Evolutionary conservation across 2,888 invertebrate genomes (phyloP), one percentile per base, ranked within the genome.

Genomic region (Polydesmus complanatus): DNA sequence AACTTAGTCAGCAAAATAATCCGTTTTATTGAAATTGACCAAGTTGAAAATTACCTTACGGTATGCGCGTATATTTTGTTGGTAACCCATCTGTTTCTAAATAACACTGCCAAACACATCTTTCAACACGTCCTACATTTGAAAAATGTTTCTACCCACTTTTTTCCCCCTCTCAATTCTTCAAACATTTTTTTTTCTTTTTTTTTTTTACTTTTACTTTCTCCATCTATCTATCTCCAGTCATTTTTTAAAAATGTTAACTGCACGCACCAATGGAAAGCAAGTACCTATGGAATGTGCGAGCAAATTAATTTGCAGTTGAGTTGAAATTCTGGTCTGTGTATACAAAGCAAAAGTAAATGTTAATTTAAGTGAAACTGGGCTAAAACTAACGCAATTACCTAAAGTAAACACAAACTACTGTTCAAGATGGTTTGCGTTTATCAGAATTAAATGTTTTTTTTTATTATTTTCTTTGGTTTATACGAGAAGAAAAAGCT

Each of bases 91-190:
- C 37, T 37, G 37, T 37, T 37, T 37, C 37, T 37, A 37, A 37
- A 37, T 37, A 37, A 37, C 37, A 8, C 37, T 56, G 56, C 48
- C 56, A 56, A 48, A 48, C 23, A 22, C 22, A 22, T 56, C 56
- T 56, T 19, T 56, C 56, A 56, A 8, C 56, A 56, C 56, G 56
- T 48, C 56, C 56, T 56, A 56, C 56, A 48, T 56, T 22, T 56
- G 37, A 47, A 56, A 48, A 56, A 56, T 47, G 37, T 21, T n/a
- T 37, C 11, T 27, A 27, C 56, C 5, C 8, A 8, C 51, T 14
- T 19, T 56, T 14, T 14, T 22, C 19, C 8, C n/a, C 19, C 27
- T 56, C 47, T 47, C 19, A 37, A 21, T 22, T 2, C 27, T 21
- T 22, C 1, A 37, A 14, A 37, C 37, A 8, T 37, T 37, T 37